Conservation (phyloP, 2,113 vertebrate species). For the Balaenoptera acutorostrata region DNA sequence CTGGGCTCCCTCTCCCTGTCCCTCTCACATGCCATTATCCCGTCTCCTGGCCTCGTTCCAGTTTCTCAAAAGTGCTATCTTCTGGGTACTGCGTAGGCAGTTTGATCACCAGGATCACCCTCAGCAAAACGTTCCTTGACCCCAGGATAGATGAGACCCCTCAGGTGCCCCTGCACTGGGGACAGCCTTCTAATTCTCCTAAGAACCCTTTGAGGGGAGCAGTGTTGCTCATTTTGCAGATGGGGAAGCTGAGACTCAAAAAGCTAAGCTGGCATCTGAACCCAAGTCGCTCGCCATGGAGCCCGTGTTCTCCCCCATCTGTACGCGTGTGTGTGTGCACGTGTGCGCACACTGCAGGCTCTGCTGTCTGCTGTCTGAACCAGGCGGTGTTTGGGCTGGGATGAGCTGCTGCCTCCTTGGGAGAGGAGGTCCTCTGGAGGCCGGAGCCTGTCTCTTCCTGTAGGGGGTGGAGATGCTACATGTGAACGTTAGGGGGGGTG, state of each 20-base stretch:
- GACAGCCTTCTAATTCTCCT: not conserved
- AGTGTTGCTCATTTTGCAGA: conserved; percentile 18
- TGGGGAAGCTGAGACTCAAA: not conserved
- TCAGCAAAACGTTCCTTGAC: not conserved
- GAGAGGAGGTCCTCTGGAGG: not conserved
- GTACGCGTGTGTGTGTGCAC: not conserved
- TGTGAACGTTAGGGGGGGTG: not conserved
- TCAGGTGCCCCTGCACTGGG: not conserved
- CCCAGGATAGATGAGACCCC: not conserved
- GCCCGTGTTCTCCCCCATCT: not conserved
- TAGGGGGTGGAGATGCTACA: not conserved
- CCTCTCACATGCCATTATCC: not conserved
- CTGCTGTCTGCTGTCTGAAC: not conserved
- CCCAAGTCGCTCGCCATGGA: not conserved
- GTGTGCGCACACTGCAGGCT: not conserved
- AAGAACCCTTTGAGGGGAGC: not conserved
- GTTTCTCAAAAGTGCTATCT: not conserved
- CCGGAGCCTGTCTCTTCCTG: not conserved
- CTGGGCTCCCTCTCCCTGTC: not conserved
- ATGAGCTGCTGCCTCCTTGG: not conserved
- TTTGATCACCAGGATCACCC: not conserved
- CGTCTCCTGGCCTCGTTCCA: not conserved
- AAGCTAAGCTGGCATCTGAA: not conserved
- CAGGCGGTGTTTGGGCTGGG: not conserved
- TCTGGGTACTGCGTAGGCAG: accelerated